Conservation (phyloP, 1,140 invertebrate genomes). For the Pteromalus puparum region DNA sequence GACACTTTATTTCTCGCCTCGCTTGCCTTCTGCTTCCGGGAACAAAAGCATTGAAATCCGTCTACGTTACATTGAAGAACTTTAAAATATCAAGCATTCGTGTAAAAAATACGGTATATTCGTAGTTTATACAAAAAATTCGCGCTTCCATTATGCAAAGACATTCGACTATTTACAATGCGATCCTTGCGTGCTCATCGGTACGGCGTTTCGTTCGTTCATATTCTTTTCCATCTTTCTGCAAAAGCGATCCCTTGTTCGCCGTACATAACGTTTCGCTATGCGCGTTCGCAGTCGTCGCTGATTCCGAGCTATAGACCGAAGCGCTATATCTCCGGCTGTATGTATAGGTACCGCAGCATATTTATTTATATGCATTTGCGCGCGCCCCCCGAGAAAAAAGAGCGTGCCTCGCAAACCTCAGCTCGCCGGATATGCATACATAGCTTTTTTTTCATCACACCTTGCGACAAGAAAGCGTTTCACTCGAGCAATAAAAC, state of each 20-base stretch:
- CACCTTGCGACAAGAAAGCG: constrained; percentile 19
- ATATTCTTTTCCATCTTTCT: not conserved
- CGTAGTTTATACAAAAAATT: constrained; percentile 31
- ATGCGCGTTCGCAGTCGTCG: constrained; percentile 17
- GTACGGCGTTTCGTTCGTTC: not conserved
- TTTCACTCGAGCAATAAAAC: constrained; percentile 37
- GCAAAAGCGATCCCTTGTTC: constrained; percentile 28
- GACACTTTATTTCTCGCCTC: constrained; percentile 16
- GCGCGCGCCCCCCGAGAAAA: no score
- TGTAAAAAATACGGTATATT: constrained; percentile 50
- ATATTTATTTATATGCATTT: no score
- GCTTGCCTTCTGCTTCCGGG: not conserved
- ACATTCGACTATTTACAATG: constrained; percentile 45
- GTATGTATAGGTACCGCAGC: not conserved
- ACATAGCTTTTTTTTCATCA: constrained; percentile 1
- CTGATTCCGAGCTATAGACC: not conserved
- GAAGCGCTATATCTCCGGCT: not conserved
- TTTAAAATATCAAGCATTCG: constrained; percentile 45
- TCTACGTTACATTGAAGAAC: constrained; percentile 12
- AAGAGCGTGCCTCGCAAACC: not conserved
- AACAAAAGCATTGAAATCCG: constrained; percentile 5
- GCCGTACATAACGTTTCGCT: constrained; percentile 22
- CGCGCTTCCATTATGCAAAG: constrained; percentile 24
- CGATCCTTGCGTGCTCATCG: not conserved
- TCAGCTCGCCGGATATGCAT: not conserved